phyloP scores from a whole-genome alignment of 2,888 invertebrate genomes.

The Pristionchus japonicus region DNA sequence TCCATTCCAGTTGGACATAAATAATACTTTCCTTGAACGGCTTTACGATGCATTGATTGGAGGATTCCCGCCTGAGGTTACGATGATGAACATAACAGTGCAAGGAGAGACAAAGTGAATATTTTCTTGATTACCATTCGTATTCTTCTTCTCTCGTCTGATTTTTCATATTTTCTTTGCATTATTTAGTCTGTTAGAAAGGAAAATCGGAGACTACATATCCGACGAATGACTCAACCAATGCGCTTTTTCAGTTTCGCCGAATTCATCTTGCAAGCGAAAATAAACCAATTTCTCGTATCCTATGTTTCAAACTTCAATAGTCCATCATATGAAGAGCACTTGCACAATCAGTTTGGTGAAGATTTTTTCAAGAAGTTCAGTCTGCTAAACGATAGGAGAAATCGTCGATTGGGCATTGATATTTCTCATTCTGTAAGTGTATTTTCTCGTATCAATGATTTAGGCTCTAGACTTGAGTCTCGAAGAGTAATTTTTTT shows the following conservation, averaged over 20 bases:
- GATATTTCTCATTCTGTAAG: not conserved
- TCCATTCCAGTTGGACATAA: not conserved
- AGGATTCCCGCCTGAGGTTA: not conserved
- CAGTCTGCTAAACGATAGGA: not conserved
- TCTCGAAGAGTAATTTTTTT: too few species aligned
- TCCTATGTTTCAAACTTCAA: too few species aligned
- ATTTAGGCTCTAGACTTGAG: too few species aligned
- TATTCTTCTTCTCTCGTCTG: too few species aligned
- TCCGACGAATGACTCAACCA: too few species aligned
- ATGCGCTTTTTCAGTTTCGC: not conserved
- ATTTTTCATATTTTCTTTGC: too few species aligned
- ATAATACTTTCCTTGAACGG: not conserved
- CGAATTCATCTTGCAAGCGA: not conserved
- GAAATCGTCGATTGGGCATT: not conserved
- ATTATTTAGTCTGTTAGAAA: too few species aligned
- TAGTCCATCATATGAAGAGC: not conserved
- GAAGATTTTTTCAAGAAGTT: not conserved
- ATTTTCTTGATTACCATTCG: not conserved
- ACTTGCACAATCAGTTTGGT: not conserved
- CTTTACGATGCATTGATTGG: not conserved
- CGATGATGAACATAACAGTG: not conserved
- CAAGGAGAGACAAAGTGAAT: not conserved
- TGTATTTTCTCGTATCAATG: too few species aligned
- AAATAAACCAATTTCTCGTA: not conserved
- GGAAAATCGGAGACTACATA: too few species aligned